phyloP scores from a whole-genome alignment of 1,140 invertebrate genomes.

The Drosophila bocki region DNA sequence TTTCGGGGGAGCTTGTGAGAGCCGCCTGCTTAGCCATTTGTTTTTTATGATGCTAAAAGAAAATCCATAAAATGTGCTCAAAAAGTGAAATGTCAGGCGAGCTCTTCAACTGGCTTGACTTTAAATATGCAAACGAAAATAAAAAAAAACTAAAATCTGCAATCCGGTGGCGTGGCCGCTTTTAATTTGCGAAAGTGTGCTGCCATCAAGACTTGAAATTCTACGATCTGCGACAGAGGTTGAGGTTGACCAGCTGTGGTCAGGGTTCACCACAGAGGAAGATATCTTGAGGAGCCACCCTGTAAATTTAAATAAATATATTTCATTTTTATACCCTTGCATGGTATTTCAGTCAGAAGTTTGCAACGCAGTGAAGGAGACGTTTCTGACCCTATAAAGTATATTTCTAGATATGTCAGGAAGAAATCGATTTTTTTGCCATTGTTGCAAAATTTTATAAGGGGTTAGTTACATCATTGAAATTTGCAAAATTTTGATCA shows the following conservation, averaged over 20 bases:
- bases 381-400: too few species aligned
- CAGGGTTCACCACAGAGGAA: not conserved
- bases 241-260: conserved; percentile 10
- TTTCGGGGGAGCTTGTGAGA: not conserved
- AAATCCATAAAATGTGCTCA: conserved; percentile 26
- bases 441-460: too few species aligned
- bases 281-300: not conserved
- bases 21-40: not conserved
- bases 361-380: too few species aligned
- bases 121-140: conserved; percentile 67
- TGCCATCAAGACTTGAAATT: conserved; percentile 9
- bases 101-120: conserved; percentile 31
- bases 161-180: conserved; percentile 31
- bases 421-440: too few species aligned
- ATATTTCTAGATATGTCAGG: too few species aligned
- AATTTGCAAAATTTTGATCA: too few species aligned
- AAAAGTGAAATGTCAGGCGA: conserved; percentile 63
- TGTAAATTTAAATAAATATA: too few species aligned
- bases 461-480: too few species aligned
- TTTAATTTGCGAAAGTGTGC: conserved; percentile 70
- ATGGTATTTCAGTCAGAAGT: not conserved
- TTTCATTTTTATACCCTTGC: not conserved
- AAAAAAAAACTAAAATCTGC: conserved; percentile 53
- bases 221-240: conserved; percentile 21
- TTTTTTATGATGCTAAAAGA: conserved; percentile 26